phyloP scores from a whole-genome alignment of 2,888 invertebrate genomes.

The Eilema griseolum region DNA sequence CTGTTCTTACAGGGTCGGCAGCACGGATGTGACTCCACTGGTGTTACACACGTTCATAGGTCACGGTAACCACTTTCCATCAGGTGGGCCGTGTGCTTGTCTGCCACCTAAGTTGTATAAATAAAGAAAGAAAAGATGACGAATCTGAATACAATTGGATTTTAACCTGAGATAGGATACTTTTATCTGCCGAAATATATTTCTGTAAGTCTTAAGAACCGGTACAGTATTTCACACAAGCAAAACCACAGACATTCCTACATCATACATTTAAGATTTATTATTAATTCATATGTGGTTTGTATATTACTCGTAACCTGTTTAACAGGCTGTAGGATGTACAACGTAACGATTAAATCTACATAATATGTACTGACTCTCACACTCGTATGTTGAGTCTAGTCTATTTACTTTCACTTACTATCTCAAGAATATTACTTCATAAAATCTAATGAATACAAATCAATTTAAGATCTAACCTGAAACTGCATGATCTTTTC shows the following conservation, averaged over 20 bases:
- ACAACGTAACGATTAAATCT: neutral
- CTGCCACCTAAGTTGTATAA: too few relatives aligned
- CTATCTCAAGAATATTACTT: neutral
- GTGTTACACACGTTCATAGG: too few relatives aligned
- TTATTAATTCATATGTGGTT: neutral
- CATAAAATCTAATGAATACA: neutral
- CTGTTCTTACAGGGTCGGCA: too few relatives aligned
- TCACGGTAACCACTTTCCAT: too few relatives aligned
- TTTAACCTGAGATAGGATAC: neutral
- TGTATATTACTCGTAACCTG: neutral
- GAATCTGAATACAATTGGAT: too few relatives aligned
- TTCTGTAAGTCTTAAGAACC: neutral
- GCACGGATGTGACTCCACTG: too few relatives aligned
- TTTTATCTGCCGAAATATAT: neutral
- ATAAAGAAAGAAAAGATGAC: too few relatives aligned
- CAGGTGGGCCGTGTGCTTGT: too few relatives aligned
- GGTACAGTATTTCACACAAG: neutral
- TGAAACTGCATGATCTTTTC: too few relatives aligned
- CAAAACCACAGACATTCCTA: neutral
- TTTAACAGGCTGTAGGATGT: neutral
- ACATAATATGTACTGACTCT: too few relatives aligned
- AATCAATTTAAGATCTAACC: neutral
- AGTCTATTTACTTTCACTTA: conserved; percentile 1
- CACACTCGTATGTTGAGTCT: neutral
- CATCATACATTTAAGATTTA: neutral